phyloP scores from a whole-genome alignment of 2,113 vertebrate genomes.

The Phalacrocorax carbo region DNA sequence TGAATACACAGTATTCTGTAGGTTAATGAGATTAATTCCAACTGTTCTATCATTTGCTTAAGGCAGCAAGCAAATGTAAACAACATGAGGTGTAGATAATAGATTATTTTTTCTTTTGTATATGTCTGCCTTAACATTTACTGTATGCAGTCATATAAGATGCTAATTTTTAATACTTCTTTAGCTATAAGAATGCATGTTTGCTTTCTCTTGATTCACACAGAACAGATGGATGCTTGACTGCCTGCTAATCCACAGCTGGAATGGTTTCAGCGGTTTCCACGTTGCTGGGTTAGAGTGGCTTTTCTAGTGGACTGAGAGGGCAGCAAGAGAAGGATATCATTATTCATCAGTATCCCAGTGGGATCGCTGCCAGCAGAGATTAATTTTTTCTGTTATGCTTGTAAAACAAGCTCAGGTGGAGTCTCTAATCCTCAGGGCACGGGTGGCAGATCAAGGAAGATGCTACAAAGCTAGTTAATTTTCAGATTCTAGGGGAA shows the following conservation, averaged over 20 bases:
- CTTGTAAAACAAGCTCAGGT: conserved; percentile 90
- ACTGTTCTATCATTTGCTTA: not conserved
- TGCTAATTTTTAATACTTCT: conserved; percentile 67
- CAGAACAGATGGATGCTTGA: conserved; percentile 87
- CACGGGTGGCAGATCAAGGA: conserved; percentile 89
- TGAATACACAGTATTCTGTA: not conserved
- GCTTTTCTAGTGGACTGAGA: conserved; percentile 88
- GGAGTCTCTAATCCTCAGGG: conserved; percentile 86
- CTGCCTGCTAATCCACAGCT: conserved; percentile 87
- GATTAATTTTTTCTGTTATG: conserved; percentile 90
- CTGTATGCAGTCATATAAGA: conserved; percentile 44
- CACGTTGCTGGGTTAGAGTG: conserved; percentile 84
- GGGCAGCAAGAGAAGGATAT: conserved; percentile 86
- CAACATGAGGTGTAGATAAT: not conserved
- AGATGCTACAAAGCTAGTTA: conserved; percentile 90
- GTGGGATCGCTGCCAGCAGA: conserved; percentile 85
- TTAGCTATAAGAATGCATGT: conserved; percentile 76
- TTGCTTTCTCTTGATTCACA: conserved; percentile 77
- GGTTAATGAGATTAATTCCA: not conserved
- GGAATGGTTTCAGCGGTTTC: conserved; percentile 85
- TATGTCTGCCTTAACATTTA: conserved; percentile 36
- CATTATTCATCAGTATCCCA: conserved; percentile 89
- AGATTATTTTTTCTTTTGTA: conserved; percentile 20
- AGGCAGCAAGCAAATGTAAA: conserved; percentile 22
- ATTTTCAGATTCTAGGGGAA: conserved; percentile 87